A percentile compares a stretch with the other conserved stretches of the same genome.
phyloP scores from a whole-genome alignment of 1,140 invertebrate genomes.

The Sipha flava region DNA sequence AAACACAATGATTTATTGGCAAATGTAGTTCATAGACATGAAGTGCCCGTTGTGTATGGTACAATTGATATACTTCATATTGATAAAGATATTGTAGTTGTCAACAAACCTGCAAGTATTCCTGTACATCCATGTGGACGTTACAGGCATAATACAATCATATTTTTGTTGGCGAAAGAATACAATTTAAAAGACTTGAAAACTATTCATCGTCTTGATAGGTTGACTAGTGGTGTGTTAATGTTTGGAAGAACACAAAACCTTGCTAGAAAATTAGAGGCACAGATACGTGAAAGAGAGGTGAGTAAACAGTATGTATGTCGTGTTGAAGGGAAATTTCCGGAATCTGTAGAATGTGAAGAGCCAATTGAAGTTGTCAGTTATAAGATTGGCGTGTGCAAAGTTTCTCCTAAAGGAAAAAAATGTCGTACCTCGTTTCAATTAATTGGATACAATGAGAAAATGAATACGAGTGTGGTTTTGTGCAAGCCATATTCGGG shows the following conservation, averaged over 20 bases:
- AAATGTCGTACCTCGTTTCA: conserved; percentile 83
- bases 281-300: conserved; percentile 79
- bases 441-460: conserved; percentile 69
- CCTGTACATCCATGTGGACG: conserved; percentile 94
- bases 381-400: conserved; percentile 91
- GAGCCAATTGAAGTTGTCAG: conserved; percentile 92
- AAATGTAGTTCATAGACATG: conserved; percentile 94
- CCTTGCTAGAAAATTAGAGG: conserved; percentile 83
- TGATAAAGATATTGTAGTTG: conserved; percentile 95
- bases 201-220: conserved; percentile 83
- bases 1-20: conserved; percentile 90
- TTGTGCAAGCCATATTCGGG: conserved; percentile 90
- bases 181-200: conserved; percentile 86
- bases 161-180: conserved; percentile 93
- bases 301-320: conserved; percentile 96
- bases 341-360: conserved; percentile 68
- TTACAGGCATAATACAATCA: conserved; percentile 91
- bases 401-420: conserved; percentile 82
- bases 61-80: conserved; percentile 91
- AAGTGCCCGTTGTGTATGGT: conserved; percentile 89
- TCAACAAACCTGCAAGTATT: conserved; percentile 95
- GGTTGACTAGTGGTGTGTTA: conserved; percentile 87
- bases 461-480: conserved; percentile 78
- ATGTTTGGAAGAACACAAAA: conserved; percentile 87
- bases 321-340: conserved; percentile 91